Base-by-base conservation (phyloP, 2,797 vertebrate species). In the Periparus ater region DNA sequence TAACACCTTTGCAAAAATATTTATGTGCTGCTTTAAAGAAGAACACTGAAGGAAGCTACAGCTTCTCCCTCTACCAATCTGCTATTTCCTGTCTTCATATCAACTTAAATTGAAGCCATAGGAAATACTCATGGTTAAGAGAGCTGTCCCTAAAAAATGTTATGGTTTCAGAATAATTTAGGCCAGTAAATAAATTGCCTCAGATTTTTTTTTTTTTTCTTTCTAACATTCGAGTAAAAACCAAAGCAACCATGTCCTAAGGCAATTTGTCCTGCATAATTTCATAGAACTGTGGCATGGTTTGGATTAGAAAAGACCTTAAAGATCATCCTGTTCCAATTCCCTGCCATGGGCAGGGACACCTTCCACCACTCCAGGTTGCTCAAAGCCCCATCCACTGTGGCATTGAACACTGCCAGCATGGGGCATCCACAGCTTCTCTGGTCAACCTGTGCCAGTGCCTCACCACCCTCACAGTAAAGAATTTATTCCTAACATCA, bases 311-410 rank as follows among this genome's bases (percentile, higher is more conserved):
- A 75, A 68, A 13, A 75, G 22, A 54, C 3, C 17, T 19, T 74
- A 36, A 55, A 68, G 30, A 61, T n/a, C 10, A 36, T 36, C 34
- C 23, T 14, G 11, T 44, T 82, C 55, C 42, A 81, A 7, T 5
- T 4, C 12, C 18, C 17, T 42, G 42, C 7, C 70, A 40, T 26
- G 17, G 40, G 25, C 38, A 65, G 23, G 27, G 9, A 51, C 25
- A 60, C 4, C 5, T 60, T 53, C 38, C 21, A 61, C 9, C 13
- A 44, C 26, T 12, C 19, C 15, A 68, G 15, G 27, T 8, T 75
- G 16, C 13, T 68, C 26, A n/a, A 1, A 44, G 27, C 9, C 20
- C 19, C 9, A 54, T 32, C 30, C 55, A 44, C 0, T 1, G 0
- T 8, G 4, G 17, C 22, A 19, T 27, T 48, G 42, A 36, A 22